These are phyloP conservation scores for Philonicus albiceps DNA, from an alignment of 2,888 invertebrate species.

Conservation along the genomic window DNA sequence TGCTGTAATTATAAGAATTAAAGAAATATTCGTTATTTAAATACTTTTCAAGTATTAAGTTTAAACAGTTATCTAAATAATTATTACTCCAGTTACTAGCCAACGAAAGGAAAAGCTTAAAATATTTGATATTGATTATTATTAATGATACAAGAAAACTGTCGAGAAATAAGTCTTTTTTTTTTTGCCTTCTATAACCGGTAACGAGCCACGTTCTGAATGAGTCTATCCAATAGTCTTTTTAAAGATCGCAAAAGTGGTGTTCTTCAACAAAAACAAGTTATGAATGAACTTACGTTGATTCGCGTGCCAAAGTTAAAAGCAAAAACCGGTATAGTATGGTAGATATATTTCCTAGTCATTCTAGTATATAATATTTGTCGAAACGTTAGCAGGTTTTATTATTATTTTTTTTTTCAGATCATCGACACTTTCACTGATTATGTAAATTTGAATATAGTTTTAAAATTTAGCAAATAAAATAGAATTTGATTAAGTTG, in stretches of 20 bases:
- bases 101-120: neutral
- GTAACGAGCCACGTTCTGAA: neutral
- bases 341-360: neutral
- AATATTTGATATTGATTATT: neutral
- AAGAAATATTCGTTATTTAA: neutral
- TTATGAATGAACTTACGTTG: neutral
- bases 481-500: neutral
- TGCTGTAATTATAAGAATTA: conserved; percentile 62
- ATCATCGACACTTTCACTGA: neutral
- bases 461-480: neutral
- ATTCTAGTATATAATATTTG: neutral
- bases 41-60: neutral
- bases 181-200: neutral
- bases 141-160: neutral
- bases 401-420: neutral
- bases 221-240: neutral
- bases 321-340: neutral
- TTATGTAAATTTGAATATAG: neutral
- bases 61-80: neutral
- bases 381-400: neutral
- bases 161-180: neutral
- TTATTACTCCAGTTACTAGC: neutral
- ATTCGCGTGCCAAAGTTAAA: neutral
- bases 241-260: neutral
- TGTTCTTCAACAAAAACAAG: neutral